phyloP scores from a whole-genome alignment of 2,888 invertebrate species.

The Suillia variegata region DNA sequence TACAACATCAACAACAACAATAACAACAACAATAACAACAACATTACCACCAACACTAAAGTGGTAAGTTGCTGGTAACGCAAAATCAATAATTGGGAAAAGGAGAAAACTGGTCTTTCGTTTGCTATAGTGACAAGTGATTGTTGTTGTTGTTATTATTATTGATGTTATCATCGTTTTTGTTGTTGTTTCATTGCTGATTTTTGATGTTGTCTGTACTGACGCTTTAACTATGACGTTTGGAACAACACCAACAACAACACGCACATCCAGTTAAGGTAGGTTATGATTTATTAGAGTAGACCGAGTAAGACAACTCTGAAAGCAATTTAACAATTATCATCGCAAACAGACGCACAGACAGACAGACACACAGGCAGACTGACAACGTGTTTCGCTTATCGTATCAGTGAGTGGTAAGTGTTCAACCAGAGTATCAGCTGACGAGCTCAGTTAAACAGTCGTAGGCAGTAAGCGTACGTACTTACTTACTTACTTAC shows the following conservation, averaged over 20 bases:
- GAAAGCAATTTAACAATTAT: background rate
- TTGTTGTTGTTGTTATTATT: background rate
- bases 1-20: constrained; percentile 1
- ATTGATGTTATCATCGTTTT: constrained; percentile 7
- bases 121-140: background rate
- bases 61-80: background rate
- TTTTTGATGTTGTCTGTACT: too few relatives aligned
- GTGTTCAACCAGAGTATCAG: too few relatives aligned
- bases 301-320: too few relatives aligned
- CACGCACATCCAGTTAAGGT: constrained; percentile 10
- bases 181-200: too few relatives aligned
- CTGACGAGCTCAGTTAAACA: too few relatives aligned
- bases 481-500: too few relatives aligned
- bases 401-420: too few relatives aligned
- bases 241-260: too few relatives aligned
- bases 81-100: constrained; percentile 9
- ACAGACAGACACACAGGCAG: too few relatives aligned
- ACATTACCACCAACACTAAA: background rate
- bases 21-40: constrained; percentile 5
- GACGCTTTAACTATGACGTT: too few relatives aligned
- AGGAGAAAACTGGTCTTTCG: constrained; percentile 15
- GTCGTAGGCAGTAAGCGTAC: too few relatives aligned
- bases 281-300: constrained; percentile 8
- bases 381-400: background rate
- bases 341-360: background rate